phyloP scores from a whole-genome alignment of 2,888 invertebrate genomes.

The Campoplex nolae region DNA sequence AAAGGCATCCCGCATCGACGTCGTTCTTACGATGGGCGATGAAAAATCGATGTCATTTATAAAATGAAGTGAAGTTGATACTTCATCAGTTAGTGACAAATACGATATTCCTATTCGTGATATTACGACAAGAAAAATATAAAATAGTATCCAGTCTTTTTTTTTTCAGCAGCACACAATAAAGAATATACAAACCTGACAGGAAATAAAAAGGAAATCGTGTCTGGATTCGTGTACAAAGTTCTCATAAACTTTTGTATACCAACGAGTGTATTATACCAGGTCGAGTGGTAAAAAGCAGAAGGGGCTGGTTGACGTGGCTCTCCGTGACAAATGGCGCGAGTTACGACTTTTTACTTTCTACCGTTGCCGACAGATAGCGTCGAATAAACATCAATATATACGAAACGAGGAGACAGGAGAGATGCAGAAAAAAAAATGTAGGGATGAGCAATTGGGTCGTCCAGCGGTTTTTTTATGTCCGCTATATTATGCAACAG shows the following conservation, averaged over 20 bases:
- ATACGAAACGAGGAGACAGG: background rate
- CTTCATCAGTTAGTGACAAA: background rate
- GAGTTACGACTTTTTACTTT: conserved; percentile 16
- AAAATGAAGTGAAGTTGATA: background rate
- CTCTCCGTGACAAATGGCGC: conserved; percentile 7
- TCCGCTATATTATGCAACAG: conserved; percentile 16
- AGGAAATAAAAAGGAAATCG: conserved; percentile 54
- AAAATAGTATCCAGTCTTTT: background rate
- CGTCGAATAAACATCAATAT: conserved; percentile 28
- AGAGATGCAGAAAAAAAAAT: conserved; percentile 14
- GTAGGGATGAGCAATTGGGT: conserved; percentile 69
- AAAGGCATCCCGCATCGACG: too few species aligned
- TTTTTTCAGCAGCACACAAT: background rate
- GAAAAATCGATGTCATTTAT: conserved; percentile 1
- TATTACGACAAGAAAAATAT: conserved; percentile 6
- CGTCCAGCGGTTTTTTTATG: conserved; percentile 46
- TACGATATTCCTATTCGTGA: background rate
- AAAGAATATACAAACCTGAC: conserved; percentile 11
- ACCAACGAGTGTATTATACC: background rate
- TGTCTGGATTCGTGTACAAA: conserved; percentile 24
- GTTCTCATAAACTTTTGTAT: conserved; percentile 30
- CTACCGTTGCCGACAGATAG: background rate
- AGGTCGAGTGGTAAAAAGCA: conserved; percentile 16
- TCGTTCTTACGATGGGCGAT: background rate
- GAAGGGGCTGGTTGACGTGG: background rate